Evolutionary conservation across 2,797 vertebrate species (phyloP).

Genomic region (Streptopelia turtur): DNA sequence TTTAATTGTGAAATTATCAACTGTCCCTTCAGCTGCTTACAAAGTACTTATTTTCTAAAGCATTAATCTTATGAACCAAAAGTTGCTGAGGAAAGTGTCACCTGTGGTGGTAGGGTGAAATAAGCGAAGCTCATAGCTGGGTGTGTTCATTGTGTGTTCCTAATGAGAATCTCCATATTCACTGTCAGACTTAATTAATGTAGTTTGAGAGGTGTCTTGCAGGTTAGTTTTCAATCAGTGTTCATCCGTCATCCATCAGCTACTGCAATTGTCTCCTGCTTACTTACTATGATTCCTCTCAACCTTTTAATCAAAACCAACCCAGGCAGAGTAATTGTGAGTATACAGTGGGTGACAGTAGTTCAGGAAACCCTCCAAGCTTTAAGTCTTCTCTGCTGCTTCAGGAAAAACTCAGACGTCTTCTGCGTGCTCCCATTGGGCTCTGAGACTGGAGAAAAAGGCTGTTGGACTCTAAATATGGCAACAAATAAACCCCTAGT

Average conservation of each 20-base stretch:
- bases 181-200: neutral
- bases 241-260: neutral
- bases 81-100: neutral
- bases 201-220: neutral
- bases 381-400: neutral
- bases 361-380: neutral
- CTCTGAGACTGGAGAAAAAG: neutral
- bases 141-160: neutral
- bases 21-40: neutral
- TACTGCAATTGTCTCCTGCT: neutral
- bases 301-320: neutral
- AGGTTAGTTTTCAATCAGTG: neutral
- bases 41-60: neutral
- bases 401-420: neutral
- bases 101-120: neutral
- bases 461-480: neutral
- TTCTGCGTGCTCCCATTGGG: neutral
- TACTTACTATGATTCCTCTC: neutral
- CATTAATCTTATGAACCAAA: neutral
- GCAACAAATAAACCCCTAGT: neutral
- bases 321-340: neutral
- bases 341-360: accelerated
- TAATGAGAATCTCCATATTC: neutral
- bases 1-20: neutral
- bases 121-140: neutral